Base-by-base conservation (phyloP, 2,797 vertebrate genomes). In the Ciconia nigra region DNA sequence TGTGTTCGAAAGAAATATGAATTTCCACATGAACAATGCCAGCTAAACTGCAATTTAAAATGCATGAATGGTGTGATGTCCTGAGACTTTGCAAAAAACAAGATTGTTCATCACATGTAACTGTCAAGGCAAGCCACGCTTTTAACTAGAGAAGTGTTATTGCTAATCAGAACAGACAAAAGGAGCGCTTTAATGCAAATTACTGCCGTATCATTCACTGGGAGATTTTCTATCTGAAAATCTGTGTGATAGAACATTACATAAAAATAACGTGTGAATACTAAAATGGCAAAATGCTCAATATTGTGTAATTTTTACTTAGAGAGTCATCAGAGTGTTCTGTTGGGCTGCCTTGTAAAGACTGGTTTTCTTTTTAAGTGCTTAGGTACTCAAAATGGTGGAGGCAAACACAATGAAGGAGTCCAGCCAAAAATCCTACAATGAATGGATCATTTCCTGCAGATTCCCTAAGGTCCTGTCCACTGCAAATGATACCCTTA, bases 161-260 rank as follows among this genome's bases (percentile, higher is more conserved):
- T 92, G 63, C 39, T 93, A 91, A 96, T 92, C 66, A 74, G 55
- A 95, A 63, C 10, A 11, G 81, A 78, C n/a, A 77, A 84, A 96
- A 69, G 33, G 13, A 93, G 2, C 3, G 4, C 42, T 73, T 83
- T 61, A 93, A 94, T 83, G 77, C 14, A 96, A 94, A 94, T 93
- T 76, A n/a, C 47, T 77, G 26, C 29, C 41, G 18, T 69, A 54
- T 42, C 35, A 89, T 71, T 86, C 25, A 69, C 22, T 63, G 78
- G 35, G 14, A 93, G 18, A 28, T 47, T 85, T 96, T 81, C 59
- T 67, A 42, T 44, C n/a, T 83, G 13, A 84, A 83, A 89, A 72
- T 79, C 16, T 62, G 9, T 70, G 39, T 55, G 35, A 85, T 25
- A 86, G 57, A 78, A 69, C 0, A 3, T 52, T 71, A 35, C 57